Conservation (phyloP, 2,888 invertebrate genomes). For the Rhimphoctona megacephalus region DNA sequence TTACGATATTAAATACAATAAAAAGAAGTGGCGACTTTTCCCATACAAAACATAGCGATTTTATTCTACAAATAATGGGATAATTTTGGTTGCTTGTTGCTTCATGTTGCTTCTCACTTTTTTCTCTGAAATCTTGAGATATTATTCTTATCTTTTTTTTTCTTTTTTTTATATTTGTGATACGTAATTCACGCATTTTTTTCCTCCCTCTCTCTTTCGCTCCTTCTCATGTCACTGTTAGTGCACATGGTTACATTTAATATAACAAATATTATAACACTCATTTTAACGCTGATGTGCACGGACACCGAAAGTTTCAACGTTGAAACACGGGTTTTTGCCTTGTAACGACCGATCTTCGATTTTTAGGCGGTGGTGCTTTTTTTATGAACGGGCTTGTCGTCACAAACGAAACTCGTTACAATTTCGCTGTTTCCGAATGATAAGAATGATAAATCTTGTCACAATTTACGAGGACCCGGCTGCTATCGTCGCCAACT, state of each 20-base stretch:
- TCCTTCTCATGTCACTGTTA: slow-evolving; percentile 59
- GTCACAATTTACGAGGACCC: slow-evolving; percentile 73
- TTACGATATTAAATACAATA: slow-evolving; percentile 72
- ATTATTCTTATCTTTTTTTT: slow-evolving; percentile 70
- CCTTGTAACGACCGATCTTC: slow-evolving; percentile 74
- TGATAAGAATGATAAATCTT: slow-evolving; percentile 66
- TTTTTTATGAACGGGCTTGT: slow-evolving; percentile 71
- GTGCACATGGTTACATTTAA: slow-evolving; percentile 73
- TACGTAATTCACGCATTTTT: slow-evolving; percentile 69
- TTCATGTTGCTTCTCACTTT: slow-evolving; percentile 57
- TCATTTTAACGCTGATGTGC: slow-evolving; percentile 80
- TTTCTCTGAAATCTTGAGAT: slow-evolving; percentile 77
- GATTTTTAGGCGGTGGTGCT: slow-evolving; percentile 73
- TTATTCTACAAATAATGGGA: slow-evolving; percentile 85
- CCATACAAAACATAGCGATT: slow-evolving; percentile 85
- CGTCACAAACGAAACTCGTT: slow-evolving; percentile 73
- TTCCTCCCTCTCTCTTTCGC: slow-evolving; percentile 33
- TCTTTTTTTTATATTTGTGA: slow-evolving; percentile 69
- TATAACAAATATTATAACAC: slow-evolving; percentile 82
- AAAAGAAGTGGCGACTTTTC: slow-evolving; percentile 75
- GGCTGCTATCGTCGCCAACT: slow-evolving; percentile 95
- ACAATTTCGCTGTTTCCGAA: slow-evolving; percentile 75
- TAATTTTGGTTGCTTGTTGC: slow-evolving; percentile 79
- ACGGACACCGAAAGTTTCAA: slow-evolving; percentile 62
- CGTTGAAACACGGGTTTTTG: slow-evolving; percentile 72